Base-by-base conservation (phyloP, 2,113 vertebrate species). In the Actenoides lindsayi region DNA sequence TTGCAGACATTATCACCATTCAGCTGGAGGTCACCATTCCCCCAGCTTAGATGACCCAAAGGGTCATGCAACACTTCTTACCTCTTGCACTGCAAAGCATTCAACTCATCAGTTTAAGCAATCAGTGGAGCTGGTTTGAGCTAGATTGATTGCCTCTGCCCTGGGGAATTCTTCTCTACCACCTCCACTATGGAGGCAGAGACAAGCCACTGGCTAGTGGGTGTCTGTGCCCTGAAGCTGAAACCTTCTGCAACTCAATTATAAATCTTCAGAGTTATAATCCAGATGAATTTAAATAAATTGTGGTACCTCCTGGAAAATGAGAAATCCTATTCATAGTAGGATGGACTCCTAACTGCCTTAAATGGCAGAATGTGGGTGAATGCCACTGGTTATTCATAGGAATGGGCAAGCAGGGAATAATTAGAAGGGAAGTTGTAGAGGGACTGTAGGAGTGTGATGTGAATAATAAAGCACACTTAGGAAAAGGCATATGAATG, bases 401-500 rank as follows among this genome's bases (percentile, higher is more conserved):
- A 90, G 79, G 77, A 92, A 92, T 79, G 80, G 89, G 80, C 56
- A 95, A 84, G 80, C 54, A 79, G 94, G 80, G 95, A 96, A 84
- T 94, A 94, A 96, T 95, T 94, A 95, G 65, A 89, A 91, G 83
- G 74, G 74, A 92, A 94, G 63, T 82, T 87, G 84, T 37, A 63
- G 89, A 93, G 70, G 94, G 77, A 85, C 81, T 79, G 87, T 70
- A 94, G 89, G 89, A 96, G 87, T 91, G 87, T 91, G 89, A 93
- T 85, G 83, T 85, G 94, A 94, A 94, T 95, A 93, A 95, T 95
- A 95, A 92, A 74, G 94, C 74, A 94, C 70, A 42, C 46, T 90
- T 63, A 92, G 69, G 62, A 87, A 94, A 94, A 94, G 42, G 81
- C 78, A 54, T 73, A 93, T 96, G 87, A 95, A 95, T 93, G 81